Evolutionary conservation across 2,113 vertebrate genomes (phyloP).

Genomic region (Pseudorectes ferrugineus): DNA sequence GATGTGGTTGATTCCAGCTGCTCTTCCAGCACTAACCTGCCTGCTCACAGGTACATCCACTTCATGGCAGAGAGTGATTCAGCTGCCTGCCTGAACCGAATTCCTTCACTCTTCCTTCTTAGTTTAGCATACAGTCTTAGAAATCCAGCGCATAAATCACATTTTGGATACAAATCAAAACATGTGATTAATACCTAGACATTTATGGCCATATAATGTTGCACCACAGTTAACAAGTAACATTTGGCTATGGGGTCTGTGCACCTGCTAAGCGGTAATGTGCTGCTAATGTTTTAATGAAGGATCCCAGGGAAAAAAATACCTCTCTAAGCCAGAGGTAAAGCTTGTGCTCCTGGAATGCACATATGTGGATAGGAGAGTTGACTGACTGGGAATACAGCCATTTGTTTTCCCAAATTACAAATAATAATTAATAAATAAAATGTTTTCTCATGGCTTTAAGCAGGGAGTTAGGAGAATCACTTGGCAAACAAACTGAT

Average conservation of each 20-base stretch:
- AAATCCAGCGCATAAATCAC: slow-evolving; percentile 6
- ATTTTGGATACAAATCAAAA: slow-evolving; percentile 46
- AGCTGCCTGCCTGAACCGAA: background rate
- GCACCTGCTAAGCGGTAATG: slow-evolving; percentile 45
- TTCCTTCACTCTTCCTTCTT: background rate
- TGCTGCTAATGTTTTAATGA: slow-evolving; percentile 43
- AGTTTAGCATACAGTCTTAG: background rate
- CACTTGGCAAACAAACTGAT: slow-evolving; percentile 17
- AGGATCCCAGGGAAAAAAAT: background rate
- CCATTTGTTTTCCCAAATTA: slow-evolving; percentile 49
- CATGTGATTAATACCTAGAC: slow-evolving; percentile 45
- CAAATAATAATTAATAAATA: slow-evolving; percentile 66
- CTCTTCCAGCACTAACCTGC: background rate
- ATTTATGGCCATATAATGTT: slow-evolving; percentile 36
- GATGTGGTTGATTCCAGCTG: background rate
- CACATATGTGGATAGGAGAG: background rate
- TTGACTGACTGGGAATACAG: slow-evolving; percentile 27
- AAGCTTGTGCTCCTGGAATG: background rate
- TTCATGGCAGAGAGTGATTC: background rate
- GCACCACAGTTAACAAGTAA: slow-evolving; percentile 18
- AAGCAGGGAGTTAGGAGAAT: background rate
- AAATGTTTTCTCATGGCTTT: slow-evolving; percentile 26
- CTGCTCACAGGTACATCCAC: background rate
- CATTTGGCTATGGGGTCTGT: slow-evolving; percentile 20
- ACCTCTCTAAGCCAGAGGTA: slow-evolving; percentile 1